Percentiles rank a stretch among this genome's conserved stretches.
phyloP scores from a whole-genome alignment of 2,113 vertebrate species.

The Notechis scutatus region DNA sequence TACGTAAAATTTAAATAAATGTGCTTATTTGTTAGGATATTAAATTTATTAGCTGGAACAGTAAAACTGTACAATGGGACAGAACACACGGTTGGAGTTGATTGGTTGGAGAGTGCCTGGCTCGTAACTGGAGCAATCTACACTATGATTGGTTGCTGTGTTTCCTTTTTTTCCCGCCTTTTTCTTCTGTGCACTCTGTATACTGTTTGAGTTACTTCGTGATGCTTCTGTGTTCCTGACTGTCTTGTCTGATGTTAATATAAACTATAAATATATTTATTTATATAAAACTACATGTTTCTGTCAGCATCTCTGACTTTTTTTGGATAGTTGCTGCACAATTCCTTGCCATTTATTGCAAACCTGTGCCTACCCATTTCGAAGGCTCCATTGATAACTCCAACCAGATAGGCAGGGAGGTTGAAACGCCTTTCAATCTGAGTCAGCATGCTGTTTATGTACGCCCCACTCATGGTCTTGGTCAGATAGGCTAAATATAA shows the following conservation, averaged over 20 bases:
- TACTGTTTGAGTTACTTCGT: no score
- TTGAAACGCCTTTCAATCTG: conserved; percentile 80
- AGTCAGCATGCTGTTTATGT: conserved; percentile 78
- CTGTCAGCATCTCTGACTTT: background rate
- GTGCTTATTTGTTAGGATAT: background rate
- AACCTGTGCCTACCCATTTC: conserved; percentile 73
- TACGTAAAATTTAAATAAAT: background rate
- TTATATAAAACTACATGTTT: no score
- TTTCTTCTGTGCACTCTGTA: no score
- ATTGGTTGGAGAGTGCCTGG: background rate
- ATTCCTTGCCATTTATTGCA: background rate
- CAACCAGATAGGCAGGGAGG: conserved; percentile 73
- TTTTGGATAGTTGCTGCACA: background rate
- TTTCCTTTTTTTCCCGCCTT: no score
- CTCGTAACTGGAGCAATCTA: background rate
- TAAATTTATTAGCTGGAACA: background rate
- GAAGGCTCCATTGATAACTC: conserved; percentile 79
- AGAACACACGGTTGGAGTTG: background rate
- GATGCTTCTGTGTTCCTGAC: no score
- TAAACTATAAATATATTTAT: no score
- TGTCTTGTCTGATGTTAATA: no score
- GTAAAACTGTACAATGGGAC: background rate
- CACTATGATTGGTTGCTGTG: no score
- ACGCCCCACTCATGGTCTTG: conserved; percentile 73
- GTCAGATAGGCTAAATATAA: conserved; percentile 70